Evolutionary conservation across 2,888 invertebrate species (phyloP).

Genomic region (Polyommatus iphigenia): DNA sequence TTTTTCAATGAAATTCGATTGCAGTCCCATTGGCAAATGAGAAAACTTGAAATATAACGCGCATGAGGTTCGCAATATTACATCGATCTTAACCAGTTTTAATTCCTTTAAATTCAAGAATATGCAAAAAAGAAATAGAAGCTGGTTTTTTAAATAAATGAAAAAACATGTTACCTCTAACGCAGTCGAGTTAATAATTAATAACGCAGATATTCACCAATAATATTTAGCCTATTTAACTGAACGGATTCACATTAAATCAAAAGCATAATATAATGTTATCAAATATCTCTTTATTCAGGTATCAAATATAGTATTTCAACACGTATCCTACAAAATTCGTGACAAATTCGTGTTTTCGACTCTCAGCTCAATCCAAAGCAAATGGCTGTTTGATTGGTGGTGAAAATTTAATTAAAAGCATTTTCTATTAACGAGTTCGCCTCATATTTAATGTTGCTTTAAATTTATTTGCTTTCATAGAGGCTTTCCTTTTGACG

Average conservation of each 20-base stretch:
- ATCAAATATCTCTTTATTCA: neutral
- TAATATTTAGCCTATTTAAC: neutral
- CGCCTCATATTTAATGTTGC: constrained; percentile 31
- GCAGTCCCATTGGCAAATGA: neutral
- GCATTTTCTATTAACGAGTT: constrained; percentile 28
- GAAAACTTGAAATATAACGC: too few relatives aligned
- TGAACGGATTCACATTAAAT: neutral
- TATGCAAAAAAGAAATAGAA: too few relatives aligned
- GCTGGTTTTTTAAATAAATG: too few relatives aligned
- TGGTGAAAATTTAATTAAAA: constrained; percentile 27
- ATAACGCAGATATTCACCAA: too few relatives aligned
- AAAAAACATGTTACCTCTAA: too few relatives aligned
- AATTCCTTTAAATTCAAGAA: too few relatives aligned
- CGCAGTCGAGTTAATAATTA: too few relatives aligned
- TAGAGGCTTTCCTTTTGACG: constrained; percentile 22
- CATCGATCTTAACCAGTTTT: too few relatives aligned
- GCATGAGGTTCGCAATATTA: too few relatives aligned
- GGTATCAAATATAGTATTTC: neutral
- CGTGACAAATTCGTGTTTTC: constrained; percentile 17
- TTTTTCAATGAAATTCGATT: constrained; percentile 28
- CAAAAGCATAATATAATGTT: neutral
- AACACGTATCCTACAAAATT: neutral
- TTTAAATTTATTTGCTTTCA: constrained; percentile 29
- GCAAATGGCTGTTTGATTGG: constrained; percentile 25
- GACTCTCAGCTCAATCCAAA: constrained; percentile 6